Evolutionary conservation across 2,888 invertebrate genomes (phyloP), one percentile per base, ranked within the genome.

Genomic region (Agrilus cyanescens): DNA sequence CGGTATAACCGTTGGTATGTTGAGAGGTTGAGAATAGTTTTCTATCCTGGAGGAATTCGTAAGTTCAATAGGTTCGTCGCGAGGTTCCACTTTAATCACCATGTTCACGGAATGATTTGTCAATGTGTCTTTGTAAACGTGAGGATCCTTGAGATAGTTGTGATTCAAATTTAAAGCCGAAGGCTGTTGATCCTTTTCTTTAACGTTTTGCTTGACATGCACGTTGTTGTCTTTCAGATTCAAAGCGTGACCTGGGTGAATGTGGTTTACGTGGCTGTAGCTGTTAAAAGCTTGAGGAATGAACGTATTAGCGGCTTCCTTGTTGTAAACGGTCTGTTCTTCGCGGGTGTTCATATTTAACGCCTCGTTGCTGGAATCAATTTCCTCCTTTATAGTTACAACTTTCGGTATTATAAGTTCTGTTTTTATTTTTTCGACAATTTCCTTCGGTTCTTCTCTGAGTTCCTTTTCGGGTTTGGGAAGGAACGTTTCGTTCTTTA

Each of bases 371-470:
- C 59, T 60, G 4, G 55, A 57, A 40, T 61, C 61, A 12, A 59
- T 43, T 46, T 66, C 66, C 40, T 66, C 66, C 45, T 66, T 66
- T 16, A 65, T 58, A 12, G 74, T 70, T 32, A 71, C 70, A 40
- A 75, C 71, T 63, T 75, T 76, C 25, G 77, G 77, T 56, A 76
- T 76, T 49, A 76, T 76, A 46, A 76, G 67, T 62, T 78, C 77
- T 32, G 76, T 74, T 69, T 77, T 78, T 46, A 74, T 67, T 58
- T 65, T 64, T 37, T 65, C 65, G n/a, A 53, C 55, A 4, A 50
- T 41, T 18, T 60, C 58, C 20, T 53, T 54, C n/a, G 49, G 39
- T 37, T 55, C 57, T 30, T 62, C 60, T 41, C 59, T 60, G 1
- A 53, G 25, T 36, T 57, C 58, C 32, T 59, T 47, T 16, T 54